Conservation (phyloP, 2,888 invertebrate species). For the Molorchus minor region DNA sequence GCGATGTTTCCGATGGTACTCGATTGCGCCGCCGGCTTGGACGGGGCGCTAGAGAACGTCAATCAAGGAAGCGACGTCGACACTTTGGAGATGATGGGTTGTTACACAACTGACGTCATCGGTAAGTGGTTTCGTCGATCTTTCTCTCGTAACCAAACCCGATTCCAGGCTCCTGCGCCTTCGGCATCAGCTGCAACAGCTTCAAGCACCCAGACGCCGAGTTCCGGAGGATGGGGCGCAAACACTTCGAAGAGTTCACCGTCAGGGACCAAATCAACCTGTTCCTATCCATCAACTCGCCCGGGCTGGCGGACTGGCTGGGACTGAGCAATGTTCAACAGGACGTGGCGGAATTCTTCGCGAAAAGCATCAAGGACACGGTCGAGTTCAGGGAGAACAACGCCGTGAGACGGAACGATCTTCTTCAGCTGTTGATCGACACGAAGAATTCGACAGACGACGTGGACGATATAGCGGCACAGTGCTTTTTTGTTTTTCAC, state of each 20-base stretch:
- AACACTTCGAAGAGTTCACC: slow-evolving; percentile 47
- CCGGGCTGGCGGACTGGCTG: slow-evolving; percentile 35
- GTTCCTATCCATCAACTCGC: slow-evolving; percentile 36
- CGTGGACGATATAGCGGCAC: slow-evolving; percentile 60
- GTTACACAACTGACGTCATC: too few relatives aligned
- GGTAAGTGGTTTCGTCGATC: too few relatives aligned
- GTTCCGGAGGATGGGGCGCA: slow-evolving; percentile 54
- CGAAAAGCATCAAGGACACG: slow-evolving; percentile 46
- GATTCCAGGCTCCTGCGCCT: slow-evolving; percentile 65
- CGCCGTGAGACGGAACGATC: slow-evolving; percentile 44
- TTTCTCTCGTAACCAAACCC: slow-evolving; percentile 59
- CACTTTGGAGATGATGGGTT: too few relatives aligned
- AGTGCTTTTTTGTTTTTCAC: slow-evolving; percentile 68
- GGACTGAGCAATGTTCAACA: slow-evolving; percentile 32
- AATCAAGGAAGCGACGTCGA: too few relatives aligned
- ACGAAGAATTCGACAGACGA: slow-evolving; percentile 43
- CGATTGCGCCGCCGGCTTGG: too few relatives aligned
- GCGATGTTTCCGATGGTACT: too few relatives aligned
- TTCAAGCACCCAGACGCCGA: slow-evolving; percentile 61
- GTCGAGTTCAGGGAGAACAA: slow-evolving; percentile 48
- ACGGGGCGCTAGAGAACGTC: too few relatives aligned
- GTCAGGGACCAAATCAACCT: slow-evolving; percentile 17
- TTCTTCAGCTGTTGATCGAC: slow-evolving; percentile 48
- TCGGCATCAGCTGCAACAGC: slow-evolving; percentile 68
- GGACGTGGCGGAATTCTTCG: slow-evolving; percentile 51